Base-by-base conservation (phyloP, 2,113 vertebrate species). In the Hippocampus abdominalis region DNA sequence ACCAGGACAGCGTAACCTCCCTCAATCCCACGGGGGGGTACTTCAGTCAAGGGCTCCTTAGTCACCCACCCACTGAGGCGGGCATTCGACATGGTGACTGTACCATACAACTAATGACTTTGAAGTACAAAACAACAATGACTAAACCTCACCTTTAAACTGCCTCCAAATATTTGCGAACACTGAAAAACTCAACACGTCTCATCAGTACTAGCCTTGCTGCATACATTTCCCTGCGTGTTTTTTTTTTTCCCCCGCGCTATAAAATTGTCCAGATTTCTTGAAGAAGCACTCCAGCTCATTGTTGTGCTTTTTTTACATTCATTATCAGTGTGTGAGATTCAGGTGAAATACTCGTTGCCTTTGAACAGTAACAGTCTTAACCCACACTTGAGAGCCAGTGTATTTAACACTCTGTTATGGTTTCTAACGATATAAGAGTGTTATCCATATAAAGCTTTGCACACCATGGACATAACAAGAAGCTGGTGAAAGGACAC, bases 261-360 rank as follows among this genome's bases (percentile, higher is more conserved):
- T 54, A 62, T n/a, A 53, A 68, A 76, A 80, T 84, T 57, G 13
- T 72, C 51, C 3, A 49, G 42, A 12, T 44, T 44, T 36, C 32
- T 36, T 36, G 5, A 36, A 36, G 74, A 76, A 83, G 82, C 69
- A 77, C 36, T 64, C 63, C 23, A 21, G 42, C 20, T 72, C 61
- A 49, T 74, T 78, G 73, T 53, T 12, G 72, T 78, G 81, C 83
- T 49, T 57, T 49, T 56, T 83, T 81, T 88, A 91, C 88, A 90
- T 88, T 89, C 89, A 88, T 69, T 56, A 79, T 79, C 71, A 75
- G 53, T 66, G 57, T 65, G 32, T n/a, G 39, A 16, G 71, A 81
- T 49, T 65, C 46, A 39, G 68, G 67, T 70, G 69, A 27, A 48
- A 36, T 36, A 6, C 29, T 48, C 25, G 12, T 56, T 51, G 59